Conservation (phyloP, 2,888 invertebrate species). For the Nomada lathburiana region DNA sequence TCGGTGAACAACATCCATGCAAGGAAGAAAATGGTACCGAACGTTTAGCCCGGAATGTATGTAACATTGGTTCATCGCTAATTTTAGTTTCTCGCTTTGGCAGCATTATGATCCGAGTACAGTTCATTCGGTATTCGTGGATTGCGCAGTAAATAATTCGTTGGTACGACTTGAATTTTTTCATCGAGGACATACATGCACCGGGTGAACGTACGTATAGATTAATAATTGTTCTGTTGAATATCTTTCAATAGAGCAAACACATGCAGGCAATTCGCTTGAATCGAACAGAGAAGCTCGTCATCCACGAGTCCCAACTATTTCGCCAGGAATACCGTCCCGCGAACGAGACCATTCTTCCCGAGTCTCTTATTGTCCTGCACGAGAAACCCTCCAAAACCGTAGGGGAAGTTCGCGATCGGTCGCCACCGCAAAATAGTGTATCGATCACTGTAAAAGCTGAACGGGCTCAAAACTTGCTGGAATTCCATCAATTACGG, state of each 20-base stretch:
- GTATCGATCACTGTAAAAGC: conserved; percentile 59
- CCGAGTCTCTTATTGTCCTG: conserved; percentile 37
- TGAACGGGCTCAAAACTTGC: conserved; percentile 53
- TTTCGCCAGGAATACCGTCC: conserved; percentile 1
- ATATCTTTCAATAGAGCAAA: background rate
- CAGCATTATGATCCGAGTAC: too few species aligned
- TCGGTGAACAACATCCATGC: too few species aligned
- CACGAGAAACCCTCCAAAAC: conserved; percentile 25
- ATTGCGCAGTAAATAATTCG: too few species aligned
- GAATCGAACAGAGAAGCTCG: background rate
- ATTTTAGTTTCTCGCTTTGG: too few species aligned
- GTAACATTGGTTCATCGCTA: too few species aligned
- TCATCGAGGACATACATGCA: too few species aligned
- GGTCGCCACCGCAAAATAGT: conserved; percentile 27
- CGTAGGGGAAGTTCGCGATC: conserved; percentile 35
- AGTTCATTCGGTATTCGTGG: too few species aligned
- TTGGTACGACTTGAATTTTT: too few species aligned
- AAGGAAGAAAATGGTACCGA: too few species aligned
- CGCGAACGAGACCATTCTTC: conserved; percentile 32
- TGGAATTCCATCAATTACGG: conserved; percentile 61
- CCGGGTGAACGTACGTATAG: too few species aligned
- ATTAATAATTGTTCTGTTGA: too few species aligned
- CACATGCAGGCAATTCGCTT: background rate
- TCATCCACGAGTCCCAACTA: background rate
- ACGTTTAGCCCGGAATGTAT: too few species aligned